These are phyloP conservation scores for Lates japonicus DNA, from an alignment of 2,797 vertebrate species.

Conservation along the genomic window DNA sequence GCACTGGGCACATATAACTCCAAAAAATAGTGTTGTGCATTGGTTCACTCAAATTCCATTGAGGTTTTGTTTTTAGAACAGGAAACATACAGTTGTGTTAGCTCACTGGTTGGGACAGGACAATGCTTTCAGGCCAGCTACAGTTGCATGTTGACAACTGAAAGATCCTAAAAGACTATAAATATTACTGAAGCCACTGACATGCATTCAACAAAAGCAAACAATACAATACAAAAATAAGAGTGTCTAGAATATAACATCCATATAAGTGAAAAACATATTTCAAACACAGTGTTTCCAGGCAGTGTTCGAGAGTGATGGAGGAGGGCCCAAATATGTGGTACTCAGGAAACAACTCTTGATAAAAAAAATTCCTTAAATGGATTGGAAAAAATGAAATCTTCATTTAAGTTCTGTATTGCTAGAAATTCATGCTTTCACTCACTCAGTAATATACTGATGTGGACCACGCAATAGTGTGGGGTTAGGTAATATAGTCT, in stretches of 20 bases:
- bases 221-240: not conserved
- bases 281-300: not conserved
- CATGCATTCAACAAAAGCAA: not conserved
- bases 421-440: constrained; percentile 1
- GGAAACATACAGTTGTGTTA: not conserved
- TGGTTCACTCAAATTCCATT: not conserved
- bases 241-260: not conserved
- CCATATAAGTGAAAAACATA: not conserved
- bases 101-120: not conserved
- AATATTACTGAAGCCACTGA: not conserved
- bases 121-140: not conserved
- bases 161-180: not conserved
- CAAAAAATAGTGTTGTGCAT: not conserved
- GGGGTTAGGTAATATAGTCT: constrained; percentile 22
- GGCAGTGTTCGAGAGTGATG: not conserved
- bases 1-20: not conserved
- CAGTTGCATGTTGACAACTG: not conserved
- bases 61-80: not conserved
- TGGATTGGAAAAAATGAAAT: not conserved
- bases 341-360: not conserved
- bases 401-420: constrained; percentile 4
- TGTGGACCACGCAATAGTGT: not conserved
- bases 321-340: not conserved
- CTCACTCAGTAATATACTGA: constrained; percentile 8
- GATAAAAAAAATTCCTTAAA: not conserved